phyloP scores from a whole-genome alignment of 2,797 vertebrate species.

The Chelonia mydas region DNA sequence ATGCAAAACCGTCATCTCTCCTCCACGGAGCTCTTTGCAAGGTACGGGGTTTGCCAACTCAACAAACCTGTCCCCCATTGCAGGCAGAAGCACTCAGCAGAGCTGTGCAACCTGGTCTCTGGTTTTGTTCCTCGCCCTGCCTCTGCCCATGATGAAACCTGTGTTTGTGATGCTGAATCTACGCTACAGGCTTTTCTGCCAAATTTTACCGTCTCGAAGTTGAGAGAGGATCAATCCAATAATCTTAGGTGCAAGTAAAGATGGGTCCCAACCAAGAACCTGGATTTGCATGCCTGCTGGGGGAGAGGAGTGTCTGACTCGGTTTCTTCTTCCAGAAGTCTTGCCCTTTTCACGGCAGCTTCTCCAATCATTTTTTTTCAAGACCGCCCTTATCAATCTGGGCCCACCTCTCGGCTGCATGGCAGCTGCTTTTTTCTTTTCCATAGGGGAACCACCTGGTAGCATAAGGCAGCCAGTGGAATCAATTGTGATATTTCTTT shows the following conservation, averaged over 20 bases:
- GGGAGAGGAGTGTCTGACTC: not conserved
- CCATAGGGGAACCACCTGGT: not conserved
- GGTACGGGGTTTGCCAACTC: slow-evolving; percentile 50
- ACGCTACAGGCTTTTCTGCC: not conserved
- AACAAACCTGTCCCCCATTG: slow-evolving; percentile 8
- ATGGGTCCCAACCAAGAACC: not conserved
- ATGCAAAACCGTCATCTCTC: slow-evolving; percentile 77
- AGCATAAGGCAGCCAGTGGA: not conserved
- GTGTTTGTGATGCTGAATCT: not conserved
- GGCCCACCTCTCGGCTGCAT: not conserved
- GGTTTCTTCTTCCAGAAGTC: not conserved
- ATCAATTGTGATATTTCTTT: not conserved
- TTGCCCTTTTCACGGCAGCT: not conserved
- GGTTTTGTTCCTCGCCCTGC: not conserved
- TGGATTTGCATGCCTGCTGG: not conserved
- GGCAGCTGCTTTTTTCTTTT: not conserved
- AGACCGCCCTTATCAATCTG: not conserved
- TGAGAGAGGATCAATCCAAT: not conserved
- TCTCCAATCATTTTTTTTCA: not conserved
- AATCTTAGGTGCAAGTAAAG: not conserved
- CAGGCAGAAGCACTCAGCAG: slow-evolving; percentile 3
- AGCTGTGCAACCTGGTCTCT: not conserved
- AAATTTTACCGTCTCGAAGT: not conserved
- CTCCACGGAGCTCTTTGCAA: slow-evolving; percentile 70
- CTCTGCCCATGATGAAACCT: not conserved